These are phyloP conservation scores for Phainopepla nitens DNA, from an alignment of 2,113 vertebrate genomes.

Conservation along the genomic window DNA sequence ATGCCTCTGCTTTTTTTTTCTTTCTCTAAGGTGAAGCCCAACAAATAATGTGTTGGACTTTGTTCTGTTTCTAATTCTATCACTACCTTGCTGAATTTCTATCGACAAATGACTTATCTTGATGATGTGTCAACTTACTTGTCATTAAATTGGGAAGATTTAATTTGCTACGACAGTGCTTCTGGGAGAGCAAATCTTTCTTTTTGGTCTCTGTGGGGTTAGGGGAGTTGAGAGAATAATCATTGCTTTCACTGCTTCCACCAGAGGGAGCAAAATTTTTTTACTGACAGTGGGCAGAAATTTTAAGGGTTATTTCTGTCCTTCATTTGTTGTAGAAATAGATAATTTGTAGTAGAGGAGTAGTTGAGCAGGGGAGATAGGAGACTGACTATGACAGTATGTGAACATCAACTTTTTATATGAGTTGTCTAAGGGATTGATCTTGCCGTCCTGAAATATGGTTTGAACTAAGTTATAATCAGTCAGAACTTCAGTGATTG, in stretches of 20 bases:
- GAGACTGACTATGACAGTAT: background rate
- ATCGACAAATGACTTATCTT: background rate
- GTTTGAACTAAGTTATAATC: background rate
- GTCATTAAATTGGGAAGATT: background rate
- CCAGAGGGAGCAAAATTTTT: conserved; percentile 38
- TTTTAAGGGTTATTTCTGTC: background rate
- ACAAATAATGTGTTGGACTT: background rate
- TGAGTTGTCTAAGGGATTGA: background rate
- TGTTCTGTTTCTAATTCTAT: background rate
- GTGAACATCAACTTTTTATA: background rate
- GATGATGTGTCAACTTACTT: background rate
- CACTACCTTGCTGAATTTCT: background rate
- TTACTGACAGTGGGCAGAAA: background rate
- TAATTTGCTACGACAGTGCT: background rate
- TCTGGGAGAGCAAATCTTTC: background rate
- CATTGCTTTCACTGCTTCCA: background rate
- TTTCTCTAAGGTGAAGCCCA: background rate
- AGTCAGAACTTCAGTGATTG: background rate
- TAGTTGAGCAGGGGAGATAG: background rate
- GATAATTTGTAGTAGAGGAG: background rate
- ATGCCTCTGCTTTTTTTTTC: background rate
- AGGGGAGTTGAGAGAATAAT: background rate
- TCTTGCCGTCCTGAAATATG: background rate
- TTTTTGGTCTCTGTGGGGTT: background rate
- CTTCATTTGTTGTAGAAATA: background rate